Evolutionary conservation across 2,888 invertebrate species (phyloP), one percentile per base, ranked within the genome.

Genomic region (Oscheius sp.): DNA sequence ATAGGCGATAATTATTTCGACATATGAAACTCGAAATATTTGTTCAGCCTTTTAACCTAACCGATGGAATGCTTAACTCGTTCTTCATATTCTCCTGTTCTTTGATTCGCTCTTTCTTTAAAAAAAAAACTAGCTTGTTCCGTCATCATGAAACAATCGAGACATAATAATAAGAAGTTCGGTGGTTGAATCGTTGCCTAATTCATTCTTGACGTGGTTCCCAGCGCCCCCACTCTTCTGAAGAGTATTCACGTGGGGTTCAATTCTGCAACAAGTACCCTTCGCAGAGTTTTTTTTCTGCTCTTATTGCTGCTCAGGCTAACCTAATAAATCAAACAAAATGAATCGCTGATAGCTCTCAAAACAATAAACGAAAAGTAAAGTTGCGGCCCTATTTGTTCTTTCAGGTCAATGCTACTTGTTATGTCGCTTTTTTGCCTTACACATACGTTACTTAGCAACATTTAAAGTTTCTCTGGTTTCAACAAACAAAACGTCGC

Each of bases 191-290:
- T 24, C 4, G 14, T 9, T 20, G 22, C 20, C 12, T 47, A 20
- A 47, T 47, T 12, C 20, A 17, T 47, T 20, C 47, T 47, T 47
- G 47, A 14, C 17, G 17, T 17, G 12, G 12, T 5, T 14, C n/a
- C 41, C 28, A 50, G 54, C 54, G 54, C 54, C 33, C 54, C 32
- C 54, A 22, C 33, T 33, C 20, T 24, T 32, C 33, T 33, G 54
- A 54, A 54, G 54, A 54, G 33, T 32, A 17, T 54, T 24, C 54
- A 54, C 54, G 54, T 54, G 54, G 54, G 47, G 51, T 5, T 30
- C 51, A n/a, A 20, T 17, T 24, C 47, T 47, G 47, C 47, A 41
- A 12, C n/a, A 20, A 20, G n/a, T n/a, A n/a, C n/a, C n/a, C n/a
- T n/a, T n/a, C n/a, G 36, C 8, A 36, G 36, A 36, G 20, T 17